A percentile compares a stretch with the other conserved stretches of the same genome.
phyloP scores from a whole-genome alignment of 2,113 vertebrate species.

The Apodemus speciosus region DNA sequence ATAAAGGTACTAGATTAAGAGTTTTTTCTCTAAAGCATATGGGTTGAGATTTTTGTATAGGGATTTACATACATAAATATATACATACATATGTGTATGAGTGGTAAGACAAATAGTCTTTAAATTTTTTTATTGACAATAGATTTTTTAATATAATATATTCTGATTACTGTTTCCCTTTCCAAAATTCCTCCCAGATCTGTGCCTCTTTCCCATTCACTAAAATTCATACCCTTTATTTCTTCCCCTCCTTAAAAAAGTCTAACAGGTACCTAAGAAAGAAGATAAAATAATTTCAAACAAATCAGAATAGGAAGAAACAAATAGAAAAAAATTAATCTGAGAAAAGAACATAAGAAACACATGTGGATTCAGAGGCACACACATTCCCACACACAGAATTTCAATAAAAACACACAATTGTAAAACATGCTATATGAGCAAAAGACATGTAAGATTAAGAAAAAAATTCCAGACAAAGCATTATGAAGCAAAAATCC shows the following conservation, averaged over 20 bases:
- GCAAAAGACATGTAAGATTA: too few species aligned
- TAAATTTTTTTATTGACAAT: not conserved
- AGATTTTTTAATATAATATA: not conserved
- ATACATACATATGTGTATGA: not conserved
- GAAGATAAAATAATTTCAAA: not conserved
- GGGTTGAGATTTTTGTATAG: not conserved
- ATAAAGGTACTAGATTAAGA: not conserved
- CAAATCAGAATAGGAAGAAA: not conserved
- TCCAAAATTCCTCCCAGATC: not conserved
- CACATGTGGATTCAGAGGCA: not conserved
- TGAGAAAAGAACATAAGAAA: not conserved
- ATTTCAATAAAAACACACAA: not conserved
- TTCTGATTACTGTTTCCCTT: not conserved
- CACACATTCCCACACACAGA: not conserved
- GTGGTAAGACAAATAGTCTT: not conserved
- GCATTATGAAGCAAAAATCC: too few species aligned
- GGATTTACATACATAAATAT: not conserved
- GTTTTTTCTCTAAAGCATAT: not conserved
- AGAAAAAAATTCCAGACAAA: too few species aligned
- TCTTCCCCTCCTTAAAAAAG: not conserved
- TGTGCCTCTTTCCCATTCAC: not conserved
- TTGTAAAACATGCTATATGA: not conserved
- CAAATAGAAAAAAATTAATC: not conserved
- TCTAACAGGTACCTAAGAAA: not conserved
- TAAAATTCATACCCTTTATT: not conserved